These are phyloP conservation scores for Buceros bicornis DNA, from an alignment of 2,797 vertebrate genomes.

Conservation along the genomic window DNA sequence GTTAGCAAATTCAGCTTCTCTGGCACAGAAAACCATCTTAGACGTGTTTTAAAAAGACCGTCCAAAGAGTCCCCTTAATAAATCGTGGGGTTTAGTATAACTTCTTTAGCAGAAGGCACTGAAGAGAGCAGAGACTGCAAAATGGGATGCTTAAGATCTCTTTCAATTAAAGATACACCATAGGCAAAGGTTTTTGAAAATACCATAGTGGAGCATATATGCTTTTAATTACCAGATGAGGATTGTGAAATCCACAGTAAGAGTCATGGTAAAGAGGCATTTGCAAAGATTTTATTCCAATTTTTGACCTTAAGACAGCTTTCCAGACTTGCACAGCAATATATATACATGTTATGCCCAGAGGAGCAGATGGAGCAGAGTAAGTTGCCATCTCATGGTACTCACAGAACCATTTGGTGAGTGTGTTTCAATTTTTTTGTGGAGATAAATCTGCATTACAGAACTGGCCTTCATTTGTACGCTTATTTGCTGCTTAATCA, in stretches of 20 bases:
- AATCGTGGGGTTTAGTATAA: neutral
- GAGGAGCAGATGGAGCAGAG: neutral
- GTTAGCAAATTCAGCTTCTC: neutral
- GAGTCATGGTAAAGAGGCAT: neutral
- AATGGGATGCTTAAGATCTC: neutral
- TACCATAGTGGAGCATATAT: neutral
- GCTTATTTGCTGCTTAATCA: neutral
- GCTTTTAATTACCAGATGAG: neutral
- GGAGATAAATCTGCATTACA: neutral
- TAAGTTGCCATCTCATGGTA: neutral
- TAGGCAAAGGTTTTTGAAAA: neutral
- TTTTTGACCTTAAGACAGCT: neutral
- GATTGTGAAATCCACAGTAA: neutral
- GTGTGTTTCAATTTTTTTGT: fast-evolving
- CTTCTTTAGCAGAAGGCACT: neutral
- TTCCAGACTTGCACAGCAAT: neutral
- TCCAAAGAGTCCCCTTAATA: neutral
- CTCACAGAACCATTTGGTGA: neutral
- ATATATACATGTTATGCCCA: fast-evolving
- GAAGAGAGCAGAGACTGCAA: neutral
- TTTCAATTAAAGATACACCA: neutral
- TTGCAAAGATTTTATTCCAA: neutral
- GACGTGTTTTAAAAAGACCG: neutral
- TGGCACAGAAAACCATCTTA: neutral
- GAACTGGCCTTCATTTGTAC: neutral